Conservation (phyloP, 2,797 vertebrate species). For the Phrynocephalus forsythii region DNA sequence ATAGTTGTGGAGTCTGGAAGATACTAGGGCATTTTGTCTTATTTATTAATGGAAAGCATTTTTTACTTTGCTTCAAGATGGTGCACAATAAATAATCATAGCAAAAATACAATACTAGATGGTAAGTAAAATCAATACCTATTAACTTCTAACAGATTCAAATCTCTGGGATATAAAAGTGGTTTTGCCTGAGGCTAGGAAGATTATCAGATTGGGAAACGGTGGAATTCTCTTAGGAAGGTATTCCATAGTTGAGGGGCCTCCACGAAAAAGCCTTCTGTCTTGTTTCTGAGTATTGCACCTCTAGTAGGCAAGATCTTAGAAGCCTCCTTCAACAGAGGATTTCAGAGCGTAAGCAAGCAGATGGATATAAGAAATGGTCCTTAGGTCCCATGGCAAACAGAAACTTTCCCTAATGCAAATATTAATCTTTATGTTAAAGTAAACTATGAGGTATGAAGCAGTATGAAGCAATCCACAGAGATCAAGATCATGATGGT, state of each 20-base stretch:
- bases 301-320: background rate
- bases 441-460: background rate
- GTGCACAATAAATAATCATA: background rate
- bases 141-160: background rate
- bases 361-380: background rate
- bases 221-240: background rate
- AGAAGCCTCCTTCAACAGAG: background rate
- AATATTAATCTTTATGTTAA: background rate
- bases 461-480: background rate
- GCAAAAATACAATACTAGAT: background rate
- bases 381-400: background rate
- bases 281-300: background rate
- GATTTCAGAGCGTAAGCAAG: background rate
- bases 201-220: background rate
- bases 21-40: background rate
- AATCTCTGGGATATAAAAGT: background rate
- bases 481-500: slow-evolving; percentile 18
- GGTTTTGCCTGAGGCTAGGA: background rate
- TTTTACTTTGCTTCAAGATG: background rate
- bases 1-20: background rate
- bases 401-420: background rate
- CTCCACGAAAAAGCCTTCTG: background rate
- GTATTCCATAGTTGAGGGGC: background rate
- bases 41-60: background rate
- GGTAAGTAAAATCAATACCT: background rate